Conservation (phyloP, 1,140 invertebrate genomes). For the Andricus grossulariae region DNA sequence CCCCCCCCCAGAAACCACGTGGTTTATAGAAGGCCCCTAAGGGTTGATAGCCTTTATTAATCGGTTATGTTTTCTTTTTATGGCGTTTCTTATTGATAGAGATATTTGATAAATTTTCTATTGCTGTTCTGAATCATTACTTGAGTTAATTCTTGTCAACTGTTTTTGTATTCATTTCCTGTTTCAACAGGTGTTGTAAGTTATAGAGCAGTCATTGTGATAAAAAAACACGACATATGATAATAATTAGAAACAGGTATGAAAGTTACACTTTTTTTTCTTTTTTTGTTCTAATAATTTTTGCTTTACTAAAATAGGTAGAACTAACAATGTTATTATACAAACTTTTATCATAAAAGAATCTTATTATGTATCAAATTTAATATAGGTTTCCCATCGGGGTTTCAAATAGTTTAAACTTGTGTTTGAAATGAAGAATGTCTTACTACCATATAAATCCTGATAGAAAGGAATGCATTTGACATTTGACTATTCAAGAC, state of each 20-base stretch:
- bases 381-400: background rate
- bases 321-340: background rate
- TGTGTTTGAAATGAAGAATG: background rate
- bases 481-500: background rate
- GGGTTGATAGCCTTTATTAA: too few species aligned
- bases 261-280: background rate
- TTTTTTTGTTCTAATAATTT: background rate
- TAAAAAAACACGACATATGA: background rate
- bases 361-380: background rate
- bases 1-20: too few species aligned
- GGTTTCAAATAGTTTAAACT: background rate
- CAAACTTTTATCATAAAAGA: background rate
- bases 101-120: too few species aligned
- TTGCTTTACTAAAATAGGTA: too few species aligned
- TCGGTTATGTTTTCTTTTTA: too few species aligned
- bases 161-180: background rate
- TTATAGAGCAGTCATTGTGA: background rate
- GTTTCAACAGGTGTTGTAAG: conserved; percentile 6
- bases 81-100: too few species aligned
- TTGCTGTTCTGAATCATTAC: too few species aligned
- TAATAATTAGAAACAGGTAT: background rate
- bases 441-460: conserved; percentile 5
- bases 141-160: background rate
- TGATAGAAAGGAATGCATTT: background rate
- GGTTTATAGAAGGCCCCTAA: too few species aligned